Evolutionary conservation across 2,797 vertebrate genomes (phyloP), one percentile per base, ranked within the genome.

Genomic region (Enteromius afrohamiltoni): DNA sequence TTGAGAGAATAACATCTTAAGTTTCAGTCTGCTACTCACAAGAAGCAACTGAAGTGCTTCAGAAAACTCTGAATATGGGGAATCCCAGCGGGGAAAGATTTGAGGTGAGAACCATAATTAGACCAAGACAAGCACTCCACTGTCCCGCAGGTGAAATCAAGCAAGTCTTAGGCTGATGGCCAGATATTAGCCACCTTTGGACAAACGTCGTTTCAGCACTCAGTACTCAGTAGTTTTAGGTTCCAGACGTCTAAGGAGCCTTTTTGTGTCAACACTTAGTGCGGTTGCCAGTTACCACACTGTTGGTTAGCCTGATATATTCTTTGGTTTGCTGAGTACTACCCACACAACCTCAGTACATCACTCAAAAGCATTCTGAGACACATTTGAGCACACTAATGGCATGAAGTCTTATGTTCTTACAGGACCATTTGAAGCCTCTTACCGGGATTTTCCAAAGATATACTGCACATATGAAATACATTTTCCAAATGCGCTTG

Each of bases 61-160:
- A 77, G 55, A 77, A 47, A 4, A 62, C 23, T 37, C 51, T 2
- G 14, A 49, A 74, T 51, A 13, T 51, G 75, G 77, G 85, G 81
- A 86, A 88, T 85, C 68, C 83, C 88, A 55, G 1, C 51, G 80
- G 88, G 89, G 88, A 79, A 90, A 90, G 86, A 89, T 93, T 91
- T 92, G 91, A 93, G 92, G 91, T 93, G 90, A 93, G 89, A 89
- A 91, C 87, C 85, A 86, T 92, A 92, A 93, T 93, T 93, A 91
- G 60, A 88, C 91, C 87, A 88, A 91, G 92, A 95, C 93, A 94
- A 93, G 93, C 91, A 91, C 89, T 87, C 69, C 83, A 89, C 91
- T 92, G 92, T 94, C 92, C 92, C 83, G 79, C 75, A 85, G 83
- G 86, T 90, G 93, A 93, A 94, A 94, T 91, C 87, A 74, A 92